Conservation (phyloP, 2,113 vertebrate genomes). For the Nerophis lumbriciformis region DNA sequence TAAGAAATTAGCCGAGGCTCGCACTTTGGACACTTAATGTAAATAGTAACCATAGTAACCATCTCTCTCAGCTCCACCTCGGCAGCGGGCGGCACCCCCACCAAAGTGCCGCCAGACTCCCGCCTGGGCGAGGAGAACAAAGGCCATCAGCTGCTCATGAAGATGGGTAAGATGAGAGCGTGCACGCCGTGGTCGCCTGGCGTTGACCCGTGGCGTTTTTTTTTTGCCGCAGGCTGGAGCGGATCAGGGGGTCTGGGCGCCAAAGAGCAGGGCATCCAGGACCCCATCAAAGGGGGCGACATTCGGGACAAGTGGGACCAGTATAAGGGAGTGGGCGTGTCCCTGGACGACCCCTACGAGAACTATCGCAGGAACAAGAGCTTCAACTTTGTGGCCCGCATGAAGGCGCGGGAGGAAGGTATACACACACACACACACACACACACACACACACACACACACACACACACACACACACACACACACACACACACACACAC, state of each 20-base stretch:
- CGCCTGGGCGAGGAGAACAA: constrained; percentile 93
- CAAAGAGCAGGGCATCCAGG: constrained; percentile 98
- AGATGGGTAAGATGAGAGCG: constrained; percentile 75
- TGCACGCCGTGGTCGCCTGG: background rate
- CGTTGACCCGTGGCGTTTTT: background rate
- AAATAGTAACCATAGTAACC: background rate
- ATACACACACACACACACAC: constrained; percentile 6
- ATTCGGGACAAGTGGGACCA: constrained; percentile 98
- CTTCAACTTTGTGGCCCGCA: constrained; percentile 96
- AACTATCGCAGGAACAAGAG: constrained; percentile 97
- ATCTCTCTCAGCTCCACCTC: constrained; percentile 76
- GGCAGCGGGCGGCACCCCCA: constrained; percentile 74
- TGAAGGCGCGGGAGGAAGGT: constrained; percentile 98
- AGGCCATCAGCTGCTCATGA: constrained; percentile 73
- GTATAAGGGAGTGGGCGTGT: constrained; percentile 95
- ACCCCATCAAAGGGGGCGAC: constrained; percentile 96
- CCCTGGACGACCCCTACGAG: constrained; percentile 92
- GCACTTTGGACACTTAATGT: background rate
- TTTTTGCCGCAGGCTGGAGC: constrained; percentile 82
- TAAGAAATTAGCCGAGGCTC: too few relatives aligned
- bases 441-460: background rate
- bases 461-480: too few relatives aligned
- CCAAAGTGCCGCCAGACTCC: constrained; percentile 71
- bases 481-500: background rate
- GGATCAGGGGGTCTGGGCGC: constrained; percentile 91